A percentile compares a stretch with the other conserved stretches of the same genome.
Conservation (phyloP, 2,797 vertebrate species). For the Ibycter americanus region DNA sequence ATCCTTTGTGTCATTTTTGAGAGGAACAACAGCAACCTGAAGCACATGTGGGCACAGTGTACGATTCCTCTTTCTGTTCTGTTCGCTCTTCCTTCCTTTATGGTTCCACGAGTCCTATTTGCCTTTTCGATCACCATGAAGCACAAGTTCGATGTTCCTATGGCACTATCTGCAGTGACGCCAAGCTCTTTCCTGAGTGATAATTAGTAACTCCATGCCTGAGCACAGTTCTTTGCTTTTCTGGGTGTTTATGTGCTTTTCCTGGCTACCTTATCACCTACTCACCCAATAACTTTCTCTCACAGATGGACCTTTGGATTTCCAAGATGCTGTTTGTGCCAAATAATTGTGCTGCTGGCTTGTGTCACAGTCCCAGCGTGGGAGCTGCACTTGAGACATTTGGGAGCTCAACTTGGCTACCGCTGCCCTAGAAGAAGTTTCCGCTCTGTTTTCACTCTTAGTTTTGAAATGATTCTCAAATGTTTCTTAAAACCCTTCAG, state of each 20-base stretch:
- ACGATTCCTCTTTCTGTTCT: background rate
- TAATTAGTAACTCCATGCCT: background rate
- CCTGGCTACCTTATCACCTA: conserved; percentile 56
- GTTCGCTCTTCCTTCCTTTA: background rate
- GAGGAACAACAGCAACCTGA: background rate
- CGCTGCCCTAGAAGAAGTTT: background rate
- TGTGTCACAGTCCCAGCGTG: background rate
- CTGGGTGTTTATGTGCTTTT: conserved; percentile 45
- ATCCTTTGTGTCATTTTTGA: background rate
- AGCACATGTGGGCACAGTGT: background rate
- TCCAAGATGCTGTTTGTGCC: background rate
- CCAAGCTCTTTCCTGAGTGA: background rate
- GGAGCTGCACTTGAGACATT: background rate
- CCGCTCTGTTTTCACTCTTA: background rate
- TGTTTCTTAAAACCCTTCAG: background rate
- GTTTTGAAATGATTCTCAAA: background rate
- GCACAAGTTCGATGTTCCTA: rapidly evolving
- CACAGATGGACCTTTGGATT: conserved; percentile 39
- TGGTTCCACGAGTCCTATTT: background rate
- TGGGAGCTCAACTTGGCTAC: conserved; percentile 39
- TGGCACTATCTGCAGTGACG: background rate
- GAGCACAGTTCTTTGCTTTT: background rate
- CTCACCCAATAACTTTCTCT: conserved; percentile 49
- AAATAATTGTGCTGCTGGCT: conserved; percentile 42
- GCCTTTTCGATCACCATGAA: background rate